Percentiles rank a stretch among this genome's conserved stretches.
phyloP scores from a whole-genome alignment of 2,113 vertebrate genomes.

The Gallinago paraguaiae region DNA sequence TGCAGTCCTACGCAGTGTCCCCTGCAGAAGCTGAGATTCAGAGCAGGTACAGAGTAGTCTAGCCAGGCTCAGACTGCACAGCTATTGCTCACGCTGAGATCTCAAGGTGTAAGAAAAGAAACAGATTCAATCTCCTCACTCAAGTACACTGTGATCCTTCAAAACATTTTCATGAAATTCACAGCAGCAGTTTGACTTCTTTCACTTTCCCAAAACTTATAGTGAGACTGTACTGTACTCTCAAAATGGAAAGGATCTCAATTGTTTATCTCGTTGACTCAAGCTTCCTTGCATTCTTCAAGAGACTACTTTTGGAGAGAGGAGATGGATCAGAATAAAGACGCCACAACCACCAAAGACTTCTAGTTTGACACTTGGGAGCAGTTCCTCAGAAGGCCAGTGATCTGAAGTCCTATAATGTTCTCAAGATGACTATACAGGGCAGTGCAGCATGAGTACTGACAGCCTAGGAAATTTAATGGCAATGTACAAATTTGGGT shows the following conservation, averaged over 20 bases:
- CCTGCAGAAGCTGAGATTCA: neutral
- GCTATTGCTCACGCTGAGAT: neutral
- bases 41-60: neutral
- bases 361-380: neutral
- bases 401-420: neutral
- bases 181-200: neutral
- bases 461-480: neutral
- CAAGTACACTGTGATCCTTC: neutral
- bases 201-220: neutral
- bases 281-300: neutral
- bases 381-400: neutral
- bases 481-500: neutral
- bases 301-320: neutral
- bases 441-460: neutral
- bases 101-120: neutral
- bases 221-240: neutral
- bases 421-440: neutral
- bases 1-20: accelerated
- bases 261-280: neutral
- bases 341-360: neutral
- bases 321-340: neutral
- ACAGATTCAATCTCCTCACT: neutral
- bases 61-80: neutral
- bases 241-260: neutral
- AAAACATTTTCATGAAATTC: neutral